Conservation (phyloP, 2,797 vertebrate species). For the Paramormyrops hopkinsi region DNA sequence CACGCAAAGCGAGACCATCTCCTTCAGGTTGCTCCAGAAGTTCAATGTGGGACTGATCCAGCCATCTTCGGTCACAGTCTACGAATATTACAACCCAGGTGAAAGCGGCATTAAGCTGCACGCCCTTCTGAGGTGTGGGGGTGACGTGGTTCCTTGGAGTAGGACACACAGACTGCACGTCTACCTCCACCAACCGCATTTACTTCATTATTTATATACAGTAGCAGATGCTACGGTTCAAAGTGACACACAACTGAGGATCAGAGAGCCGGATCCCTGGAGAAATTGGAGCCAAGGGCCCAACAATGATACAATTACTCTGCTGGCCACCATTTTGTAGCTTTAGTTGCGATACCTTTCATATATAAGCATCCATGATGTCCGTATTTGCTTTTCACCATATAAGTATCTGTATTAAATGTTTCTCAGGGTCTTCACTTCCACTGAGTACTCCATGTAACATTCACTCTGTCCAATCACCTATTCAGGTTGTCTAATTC, state of each 20-base stretch:
- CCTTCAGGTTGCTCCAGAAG: conserved; percentile 62
- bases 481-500: background rate
- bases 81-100: conserved; percentile 60
- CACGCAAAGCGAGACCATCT: conserved; percentile 52
- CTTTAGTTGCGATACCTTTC: background rate
- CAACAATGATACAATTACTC: background rate
- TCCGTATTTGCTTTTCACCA: background rate
- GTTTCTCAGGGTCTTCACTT: background rate
- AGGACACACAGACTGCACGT: background rate
- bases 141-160: background rate
- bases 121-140: background rate
- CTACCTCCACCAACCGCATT: background rate
- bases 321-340: background rate
- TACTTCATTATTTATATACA: background rate
- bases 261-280: background rate
- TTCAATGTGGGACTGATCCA: conserved; percentile 66
- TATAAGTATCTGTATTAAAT: background rate
- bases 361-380: background rate
- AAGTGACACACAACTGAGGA: background rate
- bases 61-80: conserved; percentile 57
- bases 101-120: background rate
- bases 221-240: background rate
- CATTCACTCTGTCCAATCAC: background rate
- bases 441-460: background rate
- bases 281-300: background rate